Base-by-base conservation (phyloP, 1,140 invertebrate genomes). In the Hestina assimilis region DNA sequence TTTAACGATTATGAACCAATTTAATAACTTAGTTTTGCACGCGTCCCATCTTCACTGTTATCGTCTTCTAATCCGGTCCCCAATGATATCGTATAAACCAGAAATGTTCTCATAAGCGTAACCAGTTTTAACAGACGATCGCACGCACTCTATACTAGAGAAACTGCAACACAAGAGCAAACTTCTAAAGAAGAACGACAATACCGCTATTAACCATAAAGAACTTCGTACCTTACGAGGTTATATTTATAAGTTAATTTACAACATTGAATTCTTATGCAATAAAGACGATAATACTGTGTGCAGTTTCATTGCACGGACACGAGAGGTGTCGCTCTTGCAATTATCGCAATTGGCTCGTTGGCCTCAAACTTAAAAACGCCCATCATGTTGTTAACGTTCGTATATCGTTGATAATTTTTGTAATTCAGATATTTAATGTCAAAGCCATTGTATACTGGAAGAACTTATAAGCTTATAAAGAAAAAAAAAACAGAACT, bases 301-400 rank as follows among this genome's bases (percentile, higher is more conserved):
- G 48, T 41, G 21, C 23, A 50, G 50, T 66, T 20, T 7, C 43
- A 59, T 63, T 60, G 47, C 63, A 60, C 53, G 55, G 51, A 45
- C 47, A 59, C 53, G 52, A 60, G 67, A 64, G 67, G 81, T 85
- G 83, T 86, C 79, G 74, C 71, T 72, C 68, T 53, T 63, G 72
- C 80, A 87, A 87, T 87, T 87, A 86, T 78, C 68, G 76, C 81
- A 86, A 87, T 84, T 87, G 84, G 84, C 79, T 82, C 73, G 78
- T 75, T 79, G 76, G 75, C 73, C 75, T 78, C 72, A 67, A 64
- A 77, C 67, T 67, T 68, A 73, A 75, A 78, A 77, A 81, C 82
- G 82, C 81, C 82, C 84, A 81, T 83, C 70, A 69, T 62, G 62
- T 60, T 51, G 51, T 56, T 58, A 43, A 31, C 31, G 33, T 47